phyloP scores from a whole-genome alignment of 2,113 vertebrate genomes.

The Empidonax alnorum region DNA sequence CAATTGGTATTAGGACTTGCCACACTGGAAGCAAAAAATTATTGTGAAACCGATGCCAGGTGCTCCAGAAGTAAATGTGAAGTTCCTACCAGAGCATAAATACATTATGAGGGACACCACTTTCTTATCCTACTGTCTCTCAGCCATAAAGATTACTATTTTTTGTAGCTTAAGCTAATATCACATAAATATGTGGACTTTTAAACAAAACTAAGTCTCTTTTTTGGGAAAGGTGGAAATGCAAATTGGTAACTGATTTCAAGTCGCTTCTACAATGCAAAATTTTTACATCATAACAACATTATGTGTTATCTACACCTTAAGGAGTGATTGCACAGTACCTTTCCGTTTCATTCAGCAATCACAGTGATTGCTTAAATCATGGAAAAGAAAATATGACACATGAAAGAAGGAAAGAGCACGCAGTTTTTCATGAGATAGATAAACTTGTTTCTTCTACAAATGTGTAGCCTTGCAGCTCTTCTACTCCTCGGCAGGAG shows the following conservation, averaged over 20 bases:
- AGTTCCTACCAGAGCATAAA: not conserved
- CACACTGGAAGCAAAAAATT: not conserved
- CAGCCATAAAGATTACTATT: not conserved
- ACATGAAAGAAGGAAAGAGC: not conserved
- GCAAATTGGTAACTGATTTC: not conserved
- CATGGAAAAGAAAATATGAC: not conserved
- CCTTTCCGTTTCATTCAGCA: not conserved
- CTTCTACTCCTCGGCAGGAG: conserved; percentile 64
- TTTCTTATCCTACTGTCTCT: not conserved
- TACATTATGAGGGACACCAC: not conserved
- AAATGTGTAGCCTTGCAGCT: conserved; percentile 52
- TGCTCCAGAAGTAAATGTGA: not conserved
- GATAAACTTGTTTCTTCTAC: conserved; percentile 23
- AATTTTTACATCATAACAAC: not conserved
- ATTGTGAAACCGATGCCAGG: not conserved
- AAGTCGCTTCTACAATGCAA: not conserved
- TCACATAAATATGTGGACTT: not conserved
- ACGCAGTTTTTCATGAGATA: not conserved
- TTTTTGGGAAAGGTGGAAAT: not conserved
- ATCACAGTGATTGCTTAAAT: not conserved
- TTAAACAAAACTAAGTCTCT: not conserved
- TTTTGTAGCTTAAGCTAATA: not conserved
- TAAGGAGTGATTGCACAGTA: not conserved
- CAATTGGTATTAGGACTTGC: not conserved
- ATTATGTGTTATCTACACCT: not conserved